Base-by-base conservation (phyloP, 2,113 vertebrate species). In the Cyprinus carpio region DNA sequence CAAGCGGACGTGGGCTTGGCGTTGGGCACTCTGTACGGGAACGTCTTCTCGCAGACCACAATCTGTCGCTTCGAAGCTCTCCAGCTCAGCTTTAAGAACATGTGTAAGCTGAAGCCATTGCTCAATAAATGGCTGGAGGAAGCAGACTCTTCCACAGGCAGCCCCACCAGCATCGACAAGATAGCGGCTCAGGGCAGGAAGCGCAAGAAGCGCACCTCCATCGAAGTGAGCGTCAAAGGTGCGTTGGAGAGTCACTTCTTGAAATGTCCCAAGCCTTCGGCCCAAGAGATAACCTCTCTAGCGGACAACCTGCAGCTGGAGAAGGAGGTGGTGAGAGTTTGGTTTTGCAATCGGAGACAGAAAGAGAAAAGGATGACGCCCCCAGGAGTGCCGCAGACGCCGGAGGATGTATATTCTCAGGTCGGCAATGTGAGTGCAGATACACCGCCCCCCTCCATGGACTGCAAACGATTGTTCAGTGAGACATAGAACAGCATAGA, bases 291-390 rank as follows among this genome's bases (percentile, higher is more conserved):
- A 93, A 96, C 92, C 91, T 89, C 89, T 87, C 94, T 99, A 88
- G 97, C 97, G 90, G 97, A 97, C 94, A 97, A 95, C 93, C 92
- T 98, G 91, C 97, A 98, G 94, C 93, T 98, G 89, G 97, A 98
- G 90, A 98, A 98, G 84, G 97, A 98, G 92, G 97, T 98, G 91
- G 97, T 98, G 87, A 93, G 97, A 90, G 98, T 99, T 89, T 99
- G 98, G 98, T 99, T 99, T 94, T 99, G 98, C 95, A 99, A 99
- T 93, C 95, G 98, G 92, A 96, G 98, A 91, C 98, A 99, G 92
- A 99, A 99, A 92, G 97, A 99, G 92, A 99, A 99, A 90, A 94
- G 97, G 91, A 99, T 99, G 98, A 99, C 97, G 92, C 98, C 98
- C 49, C 98, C 98, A 54, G 97, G 97, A 91, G 97, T 98, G 94